Conservation (phyloP, 2,888 invertebrate genomes). For the Molorchus minor region DNA sequence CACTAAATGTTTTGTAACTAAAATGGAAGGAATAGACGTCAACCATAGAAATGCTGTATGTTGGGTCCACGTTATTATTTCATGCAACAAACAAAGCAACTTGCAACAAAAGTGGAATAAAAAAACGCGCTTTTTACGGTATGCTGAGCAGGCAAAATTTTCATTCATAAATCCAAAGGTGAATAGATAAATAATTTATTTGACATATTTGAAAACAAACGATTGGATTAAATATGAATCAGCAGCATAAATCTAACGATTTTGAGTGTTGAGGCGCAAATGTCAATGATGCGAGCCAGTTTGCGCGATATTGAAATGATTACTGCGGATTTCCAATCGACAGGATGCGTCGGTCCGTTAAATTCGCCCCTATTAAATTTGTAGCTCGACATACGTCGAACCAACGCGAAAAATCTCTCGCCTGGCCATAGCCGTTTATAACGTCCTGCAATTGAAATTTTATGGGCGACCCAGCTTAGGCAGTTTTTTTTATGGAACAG, state of each 20-base stretch:
- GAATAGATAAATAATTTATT: slow-evolving; percentile 38
- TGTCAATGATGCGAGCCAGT: slow-evolving; percentile 38
- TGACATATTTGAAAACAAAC: slow-evolving; percentile 38
- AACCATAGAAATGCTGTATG: too few species aligned
- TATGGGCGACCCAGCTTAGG: neutral
- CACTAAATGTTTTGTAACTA: too few species aligned
- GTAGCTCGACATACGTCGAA: slow-evolving; percentile 28
- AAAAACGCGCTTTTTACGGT: too few species aligned
- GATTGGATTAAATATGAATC: slow-evolving; percentile 41
- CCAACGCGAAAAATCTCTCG: slow-evolving; percentile 14
- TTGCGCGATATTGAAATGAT: slow-evolving; percentile 39
- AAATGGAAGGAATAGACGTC: too few species aligned
- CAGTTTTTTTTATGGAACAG: too few species aligned
- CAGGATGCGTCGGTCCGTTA: slow-evolving; percentile 32
- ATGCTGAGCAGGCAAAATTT: too few species aligned
- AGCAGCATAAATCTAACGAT: slow-evolving; percentile 22
- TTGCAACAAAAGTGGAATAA: too few species aligned
- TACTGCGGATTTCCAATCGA: slow-evolving; percentile 36
- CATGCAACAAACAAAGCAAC: too few species aligned
- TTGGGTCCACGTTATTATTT: too few species aligned
- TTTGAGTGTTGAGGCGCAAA: slow-evolving; percentile 33
- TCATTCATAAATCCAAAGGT: slow-evolving; percentile 35
- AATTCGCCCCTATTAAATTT: slow-evolving; percentile 30
- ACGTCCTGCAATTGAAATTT: slow-evolving; percentile 10
- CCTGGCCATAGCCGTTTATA: slow-evolving; percentile 12